These are phyloP conservation scores for Athalia cordata DNA, from an alignment of 2,888 invertebrate species.

Conservation along the genomic window DNA sequence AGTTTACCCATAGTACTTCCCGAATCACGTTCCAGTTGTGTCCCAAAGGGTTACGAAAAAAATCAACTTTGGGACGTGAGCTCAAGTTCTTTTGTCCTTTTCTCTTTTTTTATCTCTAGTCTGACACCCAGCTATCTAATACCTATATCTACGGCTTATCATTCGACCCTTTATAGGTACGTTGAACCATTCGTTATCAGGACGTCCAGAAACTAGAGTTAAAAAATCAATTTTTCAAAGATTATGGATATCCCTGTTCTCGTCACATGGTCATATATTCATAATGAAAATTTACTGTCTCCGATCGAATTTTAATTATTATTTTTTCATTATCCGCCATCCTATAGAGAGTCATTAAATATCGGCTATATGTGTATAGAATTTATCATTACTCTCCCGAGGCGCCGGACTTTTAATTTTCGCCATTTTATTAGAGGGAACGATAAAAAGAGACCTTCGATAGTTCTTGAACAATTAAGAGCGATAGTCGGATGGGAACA, in stretches of 20 bases:
- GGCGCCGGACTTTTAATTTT: constrained; percentile 2
- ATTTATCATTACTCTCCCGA: not conserved
- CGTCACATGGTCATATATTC: too few relatives aligned
- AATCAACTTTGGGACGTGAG: constrained; percentile 54
- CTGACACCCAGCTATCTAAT: not conserved
- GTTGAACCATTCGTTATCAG: not conserved
- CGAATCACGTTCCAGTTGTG: constrained; percentile 59
- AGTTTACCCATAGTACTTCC: constrained; percentile 63
- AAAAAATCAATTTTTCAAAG: not conserved
- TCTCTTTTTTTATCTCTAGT: not conserved
- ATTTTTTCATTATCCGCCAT: too few relatives aligned
- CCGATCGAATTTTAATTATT: too few relatives aligned
- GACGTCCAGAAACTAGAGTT: not conserved
- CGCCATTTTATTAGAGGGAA: not conserved
- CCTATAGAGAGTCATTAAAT: too few relatives aligned
- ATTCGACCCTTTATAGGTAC: not conserved
- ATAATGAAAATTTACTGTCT: too few relatives aligned
- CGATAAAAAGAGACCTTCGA: constrained; percentile 5
- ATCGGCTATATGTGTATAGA: too few relatives aligned
- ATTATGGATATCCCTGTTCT: too few relatives aligned
- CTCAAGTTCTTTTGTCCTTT: constrained; percentile 34
- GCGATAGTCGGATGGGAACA: not conserved
- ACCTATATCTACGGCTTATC: not conserved
- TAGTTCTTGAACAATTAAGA: constrained; percentile 19
- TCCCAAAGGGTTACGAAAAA: constrained; percentile 58